Base-by-base conservation (phyloP, 2,888 invertebrate species). In the Trissoscelio sp. region DNA sequence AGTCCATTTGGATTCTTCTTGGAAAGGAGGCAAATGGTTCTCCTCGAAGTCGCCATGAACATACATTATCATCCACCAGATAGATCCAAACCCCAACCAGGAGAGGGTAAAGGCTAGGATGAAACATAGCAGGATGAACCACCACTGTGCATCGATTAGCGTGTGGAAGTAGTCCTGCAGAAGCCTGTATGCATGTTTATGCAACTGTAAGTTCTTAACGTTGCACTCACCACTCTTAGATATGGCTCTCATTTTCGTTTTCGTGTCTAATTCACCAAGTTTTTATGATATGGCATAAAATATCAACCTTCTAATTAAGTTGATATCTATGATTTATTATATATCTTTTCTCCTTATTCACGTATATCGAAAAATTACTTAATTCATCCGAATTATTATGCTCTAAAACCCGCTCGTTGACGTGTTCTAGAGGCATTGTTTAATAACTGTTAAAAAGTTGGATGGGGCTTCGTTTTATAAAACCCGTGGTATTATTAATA, bases 161-260 rank as follows among this genome's bases (percentile, higher is more conserved):
- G 97, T 97, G 22, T 96, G 95, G 92, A 97, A 97, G 92, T 93
- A 93, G 88, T 44, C 93, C 89, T 95, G 95, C 60, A 96, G 93
- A 88, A 95, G 96, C 48, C 96, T 95, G 81, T 96, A 90, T 46
- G 95, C 93, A 42, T 96, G 93, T 86, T 97, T 96, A 55, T 97
- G 96, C 88, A 99, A 95, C 88, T 94, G 93, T 80, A 97, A 97
- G 91, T 98, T 97, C 85, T 97, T 94, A 78, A 98, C 96, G 92
- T 99, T 99, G 92, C 98, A 98, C 89, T 98, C 98, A 53, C 99
- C 99, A 93, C 97, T 98, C 92, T 99, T 99, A 89, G 97, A 95
- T 66, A 99, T 96, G 0, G 98, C 97, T 24, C 99, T 94, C 82
- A 96, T 51, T 51, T 20, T 51, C 24, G 3, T n/a, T n/a, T n/a